phyloP scores from a whole-genome alignment of 2,797 vertebrate species.

The Clarias pachynema region DNA sequence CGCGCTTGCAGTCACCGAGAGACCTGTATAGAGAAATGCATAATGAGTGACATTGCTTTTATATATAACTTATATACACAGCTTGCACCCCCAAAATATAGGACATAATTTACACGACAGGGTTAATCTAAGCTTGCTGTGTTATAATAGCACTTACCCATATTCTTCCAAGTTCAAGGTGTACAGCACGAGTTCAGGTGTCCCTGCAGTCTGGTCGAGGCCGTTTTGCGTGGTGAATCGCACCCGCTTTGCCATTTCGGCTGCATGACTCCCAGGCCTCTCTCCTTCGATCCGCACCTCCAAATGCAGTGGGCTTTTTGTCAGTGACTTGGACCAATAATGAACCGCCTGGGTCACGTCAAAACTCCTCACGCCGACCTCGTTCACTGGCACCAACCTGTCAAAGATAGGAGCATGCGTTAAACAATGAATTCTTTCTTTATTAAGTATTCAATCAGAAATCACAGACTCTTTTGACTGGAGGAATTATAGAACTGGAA shows the following conservation, averaged over 20 bases:
- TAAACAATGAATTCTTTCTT: background rate
- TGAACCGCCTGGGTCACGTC: constrained; percentile 84
- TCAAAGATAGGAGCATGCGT: constrained; percentile 16
- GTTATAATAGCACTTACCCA: constrained; percentile 67
- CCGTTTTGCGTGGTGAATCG: constrained; percentile 65
- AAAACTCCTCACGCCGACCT: constrained; percentile 81
- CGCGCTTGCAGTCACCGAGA: constrained; percentile 70
- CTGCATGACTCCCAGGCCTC: constrained; percentile 72
- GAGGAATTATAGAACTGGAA: too few relatives aligned
- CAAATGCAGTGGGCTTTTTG: constrained; percentile 72
- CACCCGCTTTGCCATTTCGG: constrained; percentile 74
- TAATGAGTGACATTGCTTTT: background rate
- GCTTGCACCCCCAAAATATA: background rate
- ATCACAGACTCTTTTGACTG: background rate
- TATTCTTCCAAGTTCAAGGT: constrained; percentile 79
- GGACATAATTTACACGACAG: background rate
- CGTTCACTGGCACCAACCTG: constrained; percentile 77
- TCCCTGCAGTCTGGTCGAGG: constrained; percentile 63
- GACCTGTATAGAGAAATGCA: constrained; percentile 61
- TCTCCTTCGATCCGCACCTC: constrained; percentile 81
- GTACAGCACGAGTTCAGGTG: constrained; percentile 80
- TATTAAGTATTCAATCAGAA: background rate
- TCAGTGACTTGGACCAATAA: constrained; percentile 75
- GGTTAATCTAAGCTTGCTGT: background rate
- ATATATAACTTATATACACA: background rate